phyloP scores from a whole-genome alignment of 2,888 invertebrate species.

The Tanytarsus gracilentus region DNA sequence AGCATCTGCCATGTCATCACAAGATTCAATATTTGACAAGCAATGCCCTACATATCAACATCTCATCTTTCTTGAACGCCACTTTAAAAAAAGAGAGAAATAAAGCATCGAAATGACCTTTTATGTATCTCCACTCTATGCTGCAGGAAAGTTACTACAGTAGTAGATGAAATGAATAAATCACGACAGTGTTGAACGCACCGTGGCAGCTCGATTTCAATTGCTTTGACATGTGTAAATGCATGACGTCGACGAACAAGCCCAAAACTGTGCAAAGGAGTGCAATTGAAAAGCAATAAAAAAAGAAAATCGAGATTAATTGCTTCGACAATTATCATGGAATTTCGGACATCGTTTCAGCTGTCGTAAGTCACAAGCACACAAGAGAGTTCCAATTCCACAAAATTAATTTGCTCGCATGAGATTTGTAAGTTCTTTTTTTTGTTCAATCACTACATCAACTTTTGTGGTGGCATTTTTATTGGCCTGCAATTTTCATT shows the following conservation, averaged over 20 bases:
- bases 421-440: not conserved
- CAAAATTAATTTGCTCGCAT: not conserved
- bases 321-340: conserved; percentile 3
- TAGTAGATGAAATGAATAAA: not conserved
- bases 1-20: not conserved
- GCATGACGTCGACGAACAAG: not conserved
- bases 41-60: not conserved
- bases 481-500: not conserved
- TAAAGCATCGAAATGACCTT: too few relatives aligned
- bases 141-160: not conserved
- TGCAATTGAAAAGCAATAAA: not conserved
- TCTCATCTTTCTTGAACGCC: not conserved
- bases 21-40: not conserved
- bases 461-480: not conserved
- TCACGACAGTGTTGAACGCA: too few relatives aligned
- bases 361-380: not conserved
- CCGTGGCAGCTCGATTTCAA: too few relatives aligned
- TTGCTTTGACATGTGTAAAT: conserved; percentile 3
- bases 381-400: conserved; percentile 8
- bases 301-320: not conserved
- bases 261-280: not conserved
- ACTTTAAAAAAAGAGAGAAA: too few relatives aligned
- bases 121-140: not conserved
- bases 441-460: not conserved
- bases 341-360: not conserved